Conservation (phyloP, 2,797 vertebrate genomes). For the Austrolebias charrua region DNA sequence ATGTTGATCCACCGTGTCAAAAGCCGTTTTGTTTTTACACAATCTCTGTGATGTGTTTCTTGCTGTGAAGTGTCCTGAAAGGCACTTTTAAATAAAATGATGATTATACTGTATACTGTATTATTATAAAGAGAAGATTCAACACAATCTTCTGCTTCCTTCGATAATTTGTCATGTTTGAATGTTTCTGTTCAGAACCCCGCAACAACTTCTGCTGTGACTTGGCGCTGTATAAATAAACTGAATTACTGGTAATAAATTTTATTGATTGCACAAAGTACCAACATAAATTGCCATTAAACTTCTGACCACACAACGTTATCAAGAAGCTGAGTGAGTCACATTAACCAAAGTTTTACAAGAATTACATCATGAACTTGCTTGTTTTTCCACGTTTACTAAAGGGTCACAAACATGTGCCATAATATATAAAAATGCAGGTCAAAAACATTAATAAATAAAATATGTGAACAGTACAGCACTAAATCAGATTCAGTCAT, state of each 20-base stretch:
- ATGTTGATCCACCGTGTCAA: too few species aligned
- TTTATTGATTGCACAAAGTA: conserved; percentile 58
- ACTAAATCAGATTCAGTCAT: conserved; percentile 13
- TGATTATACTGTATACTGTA: too few species aligned
- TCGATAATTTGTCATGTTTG: too few species aligned
- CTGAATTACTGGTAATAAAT: conserved; percentile 6
- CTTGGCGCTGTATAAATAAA: too few species aligned
- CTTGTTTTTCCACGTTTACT: conserved; percentile 7
- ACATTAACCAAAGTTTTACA: conserved; percentile 22
- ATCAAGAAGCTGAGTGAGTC: conserved; percentile 35
- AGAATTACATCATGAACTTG: background rate
- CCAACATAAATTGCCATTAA: conserved; percentile 29
- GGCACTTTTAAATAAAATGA: too few species aligned
- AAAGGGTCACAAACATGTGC: conserved; percentile 4
- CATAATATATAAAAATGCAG: conserved; percentile 18
- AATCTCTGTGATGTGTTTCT: too few species aligned
- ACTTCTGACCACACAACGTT: conserved; percentile 16
- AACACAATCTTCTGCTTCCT: too few species aligned
- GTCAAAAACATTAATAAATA: conserved; percentile 21
- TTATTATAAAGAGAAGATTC: too few species aligned
- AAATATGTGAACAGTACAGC: conserved; percentile 20
- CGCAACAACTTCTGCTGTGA: too few species aligned
- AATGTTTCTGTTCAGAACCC: too few species aligned
- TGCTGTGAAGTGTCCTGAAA: too few species aligned
- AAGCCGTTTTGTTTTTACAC: too few species aligned